A percentile compares a stretch with the other conserved stretches of the same genome.
phyloP scores from a whole-genome alignment of 1,140 invertebrate species.

The Cherax quadricarinatus region DNA sequence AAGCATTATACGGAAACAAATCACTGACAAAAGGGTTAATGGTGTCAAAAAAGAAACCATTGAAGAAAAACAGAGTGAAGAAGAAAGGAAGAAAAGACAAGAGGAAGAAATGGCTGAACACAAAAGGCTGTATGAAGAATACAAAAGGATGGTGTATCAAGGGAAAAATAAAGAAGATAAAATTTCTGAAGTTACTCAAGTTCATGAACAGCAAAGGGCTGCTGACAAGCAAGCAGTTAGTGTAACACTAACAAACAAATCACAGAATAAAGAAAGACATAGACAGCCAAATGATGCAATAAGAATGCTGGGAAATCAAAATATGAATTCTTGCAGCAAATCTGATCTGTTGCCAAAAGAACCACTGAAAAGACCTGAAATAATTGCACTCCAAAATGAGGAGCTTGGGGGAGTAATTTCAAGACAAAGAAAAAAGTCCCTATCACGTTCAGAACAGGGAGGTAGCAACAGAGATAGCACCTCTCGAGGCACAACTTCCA shows the following conservation, averaged over 20 bases:
- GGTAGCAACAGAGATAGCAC: background rate
- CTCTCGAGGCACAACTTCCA: background rate
- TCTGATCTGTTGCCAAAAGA: conserved; percentile 8
- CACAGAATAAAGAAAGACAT: background rate
- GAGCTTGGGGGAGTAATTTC: conserved; percentile 27
- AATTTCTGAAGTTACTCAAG: background rate
- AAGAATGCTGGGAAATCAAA: background rate
- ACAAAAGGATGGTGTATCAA: conserved; percentile 1
- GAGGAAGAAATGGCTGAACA: conserved; percentile 7
- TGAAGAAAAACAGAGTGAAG: background rate
- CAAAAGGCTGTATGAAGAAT: conserved; percentile 29
- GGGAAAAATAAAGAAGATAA: conserved; percentile 7
- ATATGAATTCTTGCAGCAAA: background rate
- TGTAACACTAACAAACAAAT: background rate
- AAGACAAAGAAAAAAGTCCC: conserved; percentile 27
- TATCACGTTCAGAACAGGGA: background rate
- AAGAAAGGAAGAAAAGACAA: background rate
- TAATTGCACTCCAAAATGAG: conserved; percentile 55
- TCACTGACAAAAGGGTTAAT: background rate
- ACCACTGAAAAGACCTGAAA: conserved; percentile 49
- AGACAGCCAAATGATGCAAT: conserved; percentile 4
- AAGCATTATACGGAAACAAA: background rate
- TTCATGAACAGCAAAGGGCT: background rate
- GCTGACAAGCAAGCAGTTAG: background rate
- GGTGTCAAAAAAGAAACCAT: background rate